Evolutionary conservation across 2,113 vertebrate genomes (phyloP).

Genomic region (Podocnemis expansa): DNA sequence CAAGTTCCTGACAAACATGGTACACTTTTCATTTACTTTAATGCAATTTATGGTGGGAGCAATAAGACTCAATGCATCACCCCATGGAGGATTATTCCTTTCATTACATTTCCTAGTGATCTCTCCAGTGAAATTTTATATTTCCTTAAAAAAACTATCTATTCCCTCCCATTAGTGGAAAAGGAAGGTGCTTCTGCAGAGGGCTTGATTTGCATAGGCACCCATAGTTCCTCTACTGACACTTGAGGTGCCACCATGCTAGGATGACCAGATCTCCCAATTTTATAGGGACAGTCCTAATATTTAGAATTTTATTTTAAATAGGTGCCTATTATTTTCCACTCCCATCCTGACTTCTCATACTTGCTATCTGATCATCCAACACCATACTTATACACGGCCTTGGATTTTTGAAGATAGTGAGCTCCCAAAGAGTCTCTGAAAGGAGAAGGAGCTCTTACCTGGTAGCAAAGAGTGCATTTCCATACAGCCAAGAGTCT

Average conservation of each 20-base stretch:
- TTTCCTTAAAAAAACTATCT: background rate
- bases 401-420: background rate
- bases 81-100: background rate
- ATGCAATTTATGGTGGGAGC: background rate
- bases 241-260: background rate
- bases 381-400: background rate
- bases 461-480: conserved; percentile 9
- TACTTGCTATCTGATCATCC: no score
- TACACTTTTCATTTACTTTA: background rate
- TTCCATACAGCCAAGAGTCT: background rate
- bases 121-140: background rate
- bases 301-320: no score
- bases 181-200: background rate
- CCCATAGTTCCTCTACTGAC: background rate
- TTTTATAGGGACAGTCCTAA: no score
- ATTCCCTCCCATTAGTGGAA: background rate
- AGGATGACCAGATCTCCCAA: no score
- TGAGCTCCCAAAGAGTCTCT: background rate
- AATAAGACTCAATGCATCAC: background rate
- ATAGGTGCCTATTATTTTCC: no score
- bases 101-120: background rate
- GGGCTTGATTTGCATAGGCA: background rate
- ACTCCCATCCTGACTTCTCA: no score
- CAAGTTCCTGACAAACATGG: background rate
- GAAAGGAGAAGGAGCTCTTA: background rate